Evolutionary conservation across 2,113 vertebrate species (phyloP), one percentile per base, ranked within the genome.

Genomic region (Cheilinus undulatus): DNA sequence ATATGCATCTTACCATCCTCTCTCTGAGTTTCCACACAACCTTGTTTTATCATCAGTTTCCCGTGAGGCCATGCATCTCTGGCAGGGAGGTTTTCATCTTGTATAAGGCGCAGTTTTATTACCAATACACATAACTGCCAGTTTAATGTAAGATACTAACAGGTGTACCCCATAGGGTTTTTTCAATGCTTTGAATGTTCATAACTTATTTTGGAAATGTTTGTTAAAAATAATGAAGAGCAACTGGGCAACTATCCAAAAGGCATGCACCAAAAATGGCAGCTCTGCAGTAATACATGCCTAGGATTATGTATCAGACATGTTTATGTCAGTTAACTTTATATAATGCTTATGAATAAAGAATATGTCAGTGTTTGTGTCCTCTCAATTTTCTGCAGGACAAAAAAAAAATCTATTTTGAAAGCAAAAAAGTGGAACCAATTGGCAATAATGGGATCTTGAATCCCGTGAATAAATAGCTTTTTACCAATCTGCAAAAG

Each of bases 21-120:
- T 78, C 5, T 74, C 52, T 57, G 60, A 43, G 49, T 50, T 62
- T 67, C 60, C 48, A 66, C 60, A 40, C 57, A 76, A n/a, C 51
- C 43, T 36, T 59, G 45, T 74, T 83, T 74, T 72, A 76, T 78
- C 69, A 61, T 79, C 69, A 50, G 34, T 61, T 57, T 73, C 49
- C 68, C 80, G 75, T 54, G 23, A 80, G 78, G 75, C 84, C 50
- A 30, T 38, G 40, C 60, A 60, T 38, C 43, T 77, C 57, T 74
- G 10, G 12, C 48, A 60, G 73, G 64, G 51, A 48, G 28, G 50
- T 69, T 54, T 82, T 63, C 12, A n/a, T 82, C 27, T 59, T 24
- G 17, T 12, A 60, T 24, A 73, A 64, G 24, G 19, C 30, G 32
- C 6, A 49, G 28, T 45, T 74, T 32, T 42, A 43, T 48, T 14